A percentile compares a stretch with the other conserved stretches of the same genome.
Conservation (phyloP, 2,888 invertebrate genomes). For the Polia nebulosa region DNA sequence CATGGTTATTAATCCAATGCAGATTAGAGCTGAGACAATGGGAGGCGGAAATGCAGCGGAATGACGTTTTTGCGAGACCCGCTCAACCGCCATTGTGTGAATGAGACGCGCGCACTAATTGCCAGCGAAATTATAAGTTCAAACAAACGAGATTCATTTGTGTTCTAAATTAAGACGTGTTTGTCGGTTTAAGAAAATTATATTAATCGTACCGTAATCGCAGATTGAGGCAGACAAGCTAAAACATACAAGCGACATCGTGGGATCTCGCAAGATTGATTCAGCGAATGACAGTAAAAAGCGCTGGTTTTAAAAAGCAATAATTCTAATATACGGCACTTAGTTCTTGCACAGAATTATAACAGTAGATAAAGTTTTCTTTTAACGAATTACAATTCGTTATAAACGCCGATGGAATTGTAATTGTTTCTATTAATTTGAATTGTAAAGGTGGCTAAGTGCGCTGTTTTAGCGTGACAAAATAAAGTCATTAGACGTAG, state of each 20-base stretch:
- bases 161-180: constrained; percentile 33
- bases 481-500: constrained; percentile 58
- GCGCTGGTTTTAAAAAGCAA: constrained; percentile 33
- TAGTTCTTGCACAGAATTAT: constrained; percentile 39
- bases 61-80: constrained; percentile 81
- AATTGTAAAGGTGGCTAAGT: constrained; percentile 44
- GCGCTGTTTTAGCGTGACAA: constrained; percentile 52
- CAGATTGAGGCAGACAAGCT: constrained; percentile 4
- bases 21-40: constrained; percentile 86
- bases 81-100: constrained; percentile 80
- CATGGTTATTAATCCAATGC: constrained; percentile 81
- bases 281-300: constrained; percentile 41
- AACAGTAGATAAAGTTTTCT: constrained; percentile 14
- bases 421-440: constrained; percentile 44
- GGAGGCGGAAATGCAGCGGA: constrained; percentile 85
- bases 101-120: constrained; percentile 80
- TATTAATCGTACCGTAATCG: constrained; percentile 2
- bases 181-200: constrained; percentile 20
- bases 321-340: constrained; percentile 23
- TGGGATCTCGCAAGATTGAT: constrained; percentile 50
- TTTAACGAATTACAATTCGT: constrained; percentile 37
- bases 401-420: constrained; percentile 14
- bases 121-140: constrained; percentile 77
- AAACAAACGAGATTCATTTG: constrained; percentile 62
- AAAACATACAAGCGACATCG: constrained; percentile 44